Percentiles rank a stretch among this genome's conserved stretches.
Conservation (phyloP, 2,888 invertebrate genomes). For the Slavum lentiscoides region DNA sequence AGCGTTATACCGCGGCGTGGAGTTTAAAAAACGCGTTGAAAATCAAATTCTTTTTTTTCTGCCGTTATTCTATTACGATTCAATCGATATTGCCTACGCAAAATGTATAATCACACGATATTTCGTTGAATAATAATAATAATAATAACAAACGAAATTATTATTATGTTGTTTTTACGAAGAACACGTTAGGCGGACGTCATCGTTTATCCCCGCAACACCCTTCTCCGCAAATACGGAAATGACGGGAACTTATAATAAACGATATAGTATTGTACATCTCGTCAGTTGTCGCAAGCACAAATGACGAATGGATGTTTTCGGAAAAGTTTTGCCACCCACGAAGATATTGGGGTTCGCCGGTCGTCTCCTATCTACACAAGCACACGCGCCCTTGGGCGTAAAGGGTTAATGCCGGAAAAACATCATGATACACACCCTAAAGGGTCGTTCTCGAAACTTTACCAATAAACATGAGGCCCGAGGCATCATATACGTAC, state of each 20-base stretch:
- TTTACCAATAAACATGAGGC: conserved; percentile 45
- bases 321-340: conserved; percentile 33
- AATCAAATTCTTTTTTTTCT: too few relatives aligned
- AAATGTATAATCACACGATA: too few relatives aligned
- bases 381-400: neutral
- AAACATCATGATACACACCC: conserved; percentile 29
- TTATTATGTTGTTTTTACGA: too few relatives aligned
- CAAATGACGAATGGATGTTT: conserved; percentile 47
- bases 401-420: conserved; percentile 32
- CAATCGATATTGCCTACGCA: too few relatives aligned
- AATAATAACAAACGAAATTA: too few relatives aligned
- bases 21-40: too few relatives aligned
- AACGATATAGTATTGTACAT: neutral
- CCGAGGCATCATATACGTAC: neutral
- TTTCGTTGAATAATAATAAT: too few relatives aligned
- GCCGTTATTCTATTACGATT: too few relatives aligned
- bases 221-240: neutral
- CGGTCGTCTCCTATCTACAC: neutral
- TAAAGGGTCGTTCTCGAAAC: conserved; percentile 41
- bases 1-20: too few relatives aligned
- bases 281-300: conserved; percentile 36
- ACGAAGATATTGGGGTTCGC: conserved; percentile 18
- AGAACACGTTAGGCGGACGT: too few relatives aligned
- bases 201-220: neutral
- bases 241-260: too few relatives aligned